These are phyloP conservation scores for Chiroxiphia lanceolata DNA, from an alignment of 2,797 vertebrate species.

Conservation along the genomic window DNA sequence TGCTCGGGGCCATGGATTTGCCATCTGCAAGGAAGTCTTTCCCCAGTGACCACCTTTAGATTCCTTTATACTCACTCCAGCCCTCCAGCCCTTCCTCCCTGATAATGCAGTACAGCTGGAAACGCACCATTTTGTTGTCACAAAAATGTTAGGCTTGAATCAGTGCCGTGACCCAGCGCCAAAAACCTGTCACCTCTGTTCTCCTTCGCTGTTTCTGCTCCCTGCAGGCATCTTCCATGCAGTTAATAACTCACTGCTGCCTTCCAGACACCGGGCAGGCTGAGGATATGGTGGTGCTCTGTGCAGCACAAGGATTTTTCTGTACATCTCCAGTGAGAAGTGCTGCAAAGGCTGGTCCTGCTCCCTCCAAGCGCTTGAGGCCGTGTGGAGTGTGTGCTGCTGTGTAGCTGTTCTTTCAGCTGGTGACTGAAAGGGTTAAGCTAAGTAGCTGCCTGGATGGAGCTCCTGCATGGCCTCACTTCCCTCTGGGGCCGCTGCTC, in stretches of 20 bases:
- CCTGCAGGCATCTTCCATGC: not conserved
- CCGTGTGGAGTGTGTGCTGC: not conserved
- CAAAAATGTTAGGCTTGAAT: not conserved
- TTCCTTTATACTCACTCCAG: not conserved
- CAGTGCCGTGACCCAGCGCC: not conserved
- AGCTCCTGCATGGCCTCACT: conserved; percentile 41
- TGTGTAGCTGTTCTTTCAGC: not conserved
- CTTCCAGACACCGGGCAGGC: not conserved
- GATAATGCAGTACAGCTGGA: not conserved
- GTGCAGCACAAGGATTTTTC: not conserved
- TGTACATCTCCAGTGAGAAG: accelerated
- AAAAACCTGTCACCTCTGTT: conserved; percentile 1
- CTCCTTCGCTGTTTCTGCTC: not conserved
- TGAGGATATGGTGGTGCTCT: not conserved
- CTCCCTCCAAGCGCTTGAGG: not conserved
- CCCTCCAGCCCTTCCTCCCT: not conserved
- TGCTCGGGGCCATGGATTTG: not conserved
- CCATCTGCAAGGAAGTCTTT: not conserved
- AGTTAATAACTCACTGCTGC: not conserved
- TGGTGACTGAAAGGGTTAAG: conserved; percentile 5
- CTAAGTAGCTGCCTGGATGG: not conserved
- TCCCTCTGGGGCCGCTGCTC: not conserved
- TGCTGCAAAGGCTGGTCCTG: not conserved
- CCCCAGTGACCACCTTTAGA: not conserved
- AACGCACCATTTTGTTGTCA: not conserved